Percentiles rank a stretch among this genome's conserved stretches.
These are phyloP conservation scores for Triplophysa yarkandensis DNA, from an alignment of 2,797 vertebrate genomes.

Conservation along the genomic window DNA sequence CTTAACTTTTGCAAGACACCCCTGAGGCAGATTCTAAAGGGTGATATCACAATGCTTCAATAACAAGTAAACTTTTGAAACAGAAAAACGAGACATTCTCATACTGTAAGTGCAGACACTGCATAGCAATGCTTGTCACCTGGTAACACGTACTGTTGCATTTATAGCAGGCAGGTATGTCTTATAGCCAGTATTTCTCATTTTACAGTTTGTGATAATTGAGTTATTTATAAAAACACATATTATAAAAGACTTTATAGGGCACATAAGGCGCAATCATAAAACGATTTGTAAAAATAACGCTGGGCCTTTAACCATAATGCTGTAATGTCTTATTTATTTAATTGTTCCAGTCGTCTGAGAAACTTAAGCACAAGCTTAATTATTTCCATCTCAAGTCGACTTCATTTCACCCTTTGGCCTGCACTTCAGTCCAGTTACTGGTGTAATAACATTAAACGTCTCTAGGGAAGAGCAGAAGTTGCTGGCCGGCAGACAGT, in stretches of 20 bases:
- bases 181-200: background rate
- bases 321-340: too few relatives aligned
- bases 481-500: slow-evolving; percentile 13
- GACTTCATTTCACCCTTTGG: background rate
- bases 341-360: too few relatives aligned
- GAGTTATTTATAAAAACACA: background rate
- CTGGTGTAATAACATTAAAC: slow-evolving; percentile 23
- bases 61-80: background rate
- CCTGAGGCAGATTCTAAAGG: slow-evolving; percentile 7
- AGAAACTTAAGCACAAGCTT: background rate
- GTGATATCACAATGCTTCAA: background rate
- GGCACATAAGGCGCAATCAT: too few relatives aligned
- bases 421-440: background rate
- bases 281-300: too few relatives aligned
- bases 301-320: too few relatives aligned
- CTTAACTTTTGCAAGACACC: background rate
- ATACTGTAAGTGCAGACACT: background rate
- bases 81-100: background rate
- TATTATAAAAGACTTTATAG: too few relatives aligned
- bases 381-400: background rate
- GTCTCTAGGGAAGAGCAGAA: slow-evolving; percentile 17
- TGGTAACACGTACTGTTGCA: background rate
- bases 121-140: background rate
- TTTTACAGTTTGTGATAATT: background rate
- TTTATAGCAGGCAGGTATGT: background rate